Base-by-base conservation (phyloP, 2,113 vertebrate species). In the Micromys minutus region DNA sequence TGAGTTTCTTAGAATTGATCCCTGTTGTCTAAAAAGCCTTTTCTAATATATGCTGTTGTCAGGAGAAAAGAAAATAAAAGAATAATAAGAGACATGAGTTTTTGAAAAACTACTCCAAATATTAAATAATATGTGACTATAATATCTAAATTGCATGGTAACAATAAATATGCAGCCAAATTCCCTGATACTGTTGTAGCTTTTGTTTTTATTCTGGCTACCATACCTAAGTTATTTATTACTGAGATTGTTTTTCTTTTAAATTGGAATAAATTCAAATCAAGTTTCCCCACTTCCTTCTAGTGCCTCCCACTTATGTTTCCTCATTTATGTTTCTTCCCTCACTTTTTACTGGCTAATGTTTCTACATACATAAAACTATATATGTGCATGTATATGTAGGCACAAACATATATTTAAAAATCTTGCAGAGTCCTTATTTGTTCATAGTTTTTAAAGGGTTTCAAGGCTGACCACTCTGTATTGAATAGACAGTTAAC, bases 301-400 rank as follows among this genome's bases (percentile, higher is more conserved):
- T 42, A 42, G 2, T 29, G 36, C 55, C 55, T 42, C 22, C n/a
- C 22, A 9, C 59, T 10, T 29, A 15, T 59, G 21, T 57, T 80
- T 6, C 29, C 36, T 13, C 36, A 55, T 5, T 52, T 22, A 22
- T 55, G 22, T 57, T 26, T 7, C 10, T n/a, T 39, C 39, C n/a
- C 1, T 83, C 36, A 55, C 22, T 29, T 42, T 81, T 80, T 29
- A 24, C 13, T 57, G 10, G 36, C 42, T 59, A 59, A 22, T 57
- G n/a, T 39, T 59, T 6, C n/a, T 59, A 39, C 12, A 61, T n/a
- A 13, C n/a, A 72, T 72, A 72, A 3, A 39, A 13, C 10, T n/a
- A 19, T 5, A 11, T 36, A 2, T 7, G 10, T 15, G 0, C 52
- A n/a, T 13, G 19, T 29, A 61, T 57, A 9, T 42, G 1, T 31